Percentiles rank a stretch among this genome's conserved stretches.
Evolutionary conservation across 2,888 invertebrate genomes (phyloP).

Genomic region (Drosophila anomalata): DNA sequence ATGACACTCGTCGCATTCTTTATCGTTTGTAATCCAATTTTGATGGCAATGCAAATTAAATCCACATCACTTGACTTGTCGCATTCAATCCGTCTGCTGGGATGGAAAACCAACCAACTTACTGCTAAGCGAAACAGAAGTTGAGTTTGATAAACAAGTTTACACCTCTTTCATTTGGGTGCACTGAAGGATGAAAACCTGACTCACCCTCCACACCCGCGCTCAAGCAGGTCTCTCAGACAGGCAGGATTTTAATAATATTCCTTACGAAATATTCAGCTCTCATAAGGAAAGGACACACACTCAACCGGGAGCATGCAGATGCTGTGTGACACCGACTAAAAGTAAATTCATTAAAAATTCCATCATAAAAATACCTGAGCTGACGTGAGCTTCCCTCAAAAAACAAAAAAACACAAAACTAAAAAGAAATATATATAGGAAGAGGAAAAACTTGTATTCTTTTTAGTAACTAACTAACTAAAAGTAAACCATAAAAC

Average conservation of each 20-base stretch:
- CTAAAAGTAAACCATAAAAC: slow-evolving; percentile 72
- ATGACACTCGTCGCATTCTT: slow-evolving; percentile 29
- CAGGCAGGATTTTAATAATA: slow-evolving; percentile 32
- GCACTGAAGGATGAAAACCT: slow-evolving; percentile 60
- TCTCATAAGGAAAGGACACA: slow-evolving; percentile 16
- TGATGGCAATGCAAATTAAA: slow-evolving; percentile 70
- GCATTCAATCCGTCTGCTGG: slow-evolving; percentile 66
- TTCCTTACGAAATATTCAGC: slow-evolving; percentile 22
- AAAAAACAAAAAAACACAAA: slow-evolving; percentile 10
- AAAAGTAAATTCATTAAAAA: slow-evolving; percentile 79
- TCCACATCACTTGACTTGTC: slow-evolving; percentile 75
- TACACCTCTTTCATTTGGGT: slow-evolving; percentile 71
- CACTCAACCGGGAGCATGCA: slow-evolving; percentile 38
- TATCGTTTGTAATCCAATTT: slow-evolving; percentile 63
- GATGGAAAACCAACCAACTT: slow-evolving; percentile 23
- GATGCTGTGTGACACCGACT: slow-evolving; percentile 70
- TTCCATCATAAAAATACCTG: slow-evolving; percentile 74
- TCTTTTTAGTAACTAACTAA: slow-evolving; percentile 66
- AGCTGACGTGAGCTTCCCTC: slow-evolving; percentile 30
- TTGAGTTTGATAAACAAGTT: slow-evolving; percentile 72
- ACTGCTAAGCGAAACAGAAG: slow-evolving; percentile 50
- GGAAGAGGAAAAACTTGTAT: slow-evolving; percentile 50
- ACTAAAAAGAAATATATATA: not conserved
- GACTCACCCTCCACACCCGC: not conserved
- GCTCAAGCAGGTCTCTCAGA: not conserved